A percentile compares a stretch with the other conserved stretches of the same genome.
Conservation (phyloP, 2,797 vertebrate genomes). For the Dicrostonyx torquatus region DNA sequence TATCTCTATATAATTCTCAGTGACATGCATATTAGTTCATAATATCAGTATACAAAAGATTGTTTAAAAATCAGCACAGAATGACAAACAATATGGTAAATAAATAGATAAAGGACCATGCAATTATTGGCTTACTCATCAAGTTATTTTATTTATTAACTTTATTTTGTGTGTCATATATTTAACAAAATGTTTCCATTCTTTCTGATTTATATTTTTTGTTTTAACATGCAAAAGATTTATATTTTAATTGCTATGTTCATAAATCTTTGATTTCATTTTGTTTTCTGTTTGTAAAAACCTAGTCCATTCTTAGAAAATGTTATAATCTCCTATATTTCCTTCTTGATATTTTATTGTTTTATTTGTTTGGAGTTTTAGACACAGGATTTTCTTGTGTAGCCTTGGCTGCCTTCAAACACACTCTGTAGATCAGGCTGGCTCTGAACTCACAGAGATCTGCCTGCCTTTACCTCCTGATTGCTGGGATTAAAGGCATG, state of each 20-base stretch:
- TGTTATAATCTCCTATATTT: not conserved
- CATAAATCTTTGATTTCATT: not conserved
- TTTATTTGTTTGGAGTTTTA: not conserved
- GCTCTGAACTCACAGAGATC: not conserved
- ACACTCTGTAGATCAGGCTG: not conserved
- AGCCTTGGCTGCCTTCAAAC: not conserved
- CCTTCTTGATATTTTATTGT: slow-evolving; percentile 42
- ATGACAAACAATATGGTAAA: slow-evolving; percentile 32
- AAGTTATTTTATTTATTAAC: slow-evolving; percentile 32
- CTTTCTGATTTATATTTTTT: slow-evolving; percentile 45
- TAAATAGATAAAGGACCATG: not conserved
- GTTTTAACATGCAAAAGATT: slow-evolving; percentile 1
- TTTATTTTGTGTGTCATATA: not conserved
- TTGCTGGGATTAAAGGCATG: not conserved
- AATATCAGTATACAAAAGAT: slow-evolving; percentile 23
- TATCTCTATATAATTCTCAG: not conserved
- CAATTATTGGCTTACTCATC: not conserved
- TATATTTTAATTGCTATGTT: not conserved
- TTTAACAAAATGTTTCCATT: slow-evolving; percentile 9
- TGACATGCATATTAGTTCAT: not conserved
- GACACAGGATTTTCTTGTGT: not conserved
- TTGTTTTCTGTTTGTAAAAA: slow-evolving; percentile 47
- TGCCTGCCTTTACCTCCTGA: not conserved
- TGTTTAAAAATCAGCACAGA: slow-evolving; percentile 35
- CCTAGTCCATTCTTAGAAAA: slow-evolving; percentile 15